Base-by-base conservation (phyloP, 2,113 vertebrate species). In the Motacilla alba region DNA sequence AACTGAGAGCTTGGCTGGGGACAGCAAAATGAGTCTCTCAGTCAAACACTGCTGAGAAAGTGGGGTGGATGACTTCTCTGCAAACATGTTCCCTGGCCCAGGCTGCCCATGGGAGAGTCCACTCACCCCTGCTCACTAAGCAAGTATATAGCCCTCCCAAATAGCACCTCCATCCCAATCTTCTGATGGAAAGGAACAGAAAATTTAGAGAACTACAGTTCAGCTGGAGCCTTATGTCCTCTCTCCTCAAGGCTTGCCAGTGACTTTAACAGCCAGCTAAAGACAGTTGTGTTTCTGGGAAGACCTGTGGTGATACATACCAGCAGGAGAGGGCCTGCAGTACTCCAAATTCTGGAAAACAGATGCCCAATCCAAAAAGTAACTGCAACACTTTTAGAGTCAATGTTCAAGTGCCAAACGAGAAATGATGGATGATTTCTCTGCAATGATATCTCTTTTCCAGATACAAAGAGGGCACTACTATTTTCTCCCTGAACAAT, bases 361-460 rank as follows among this genome's bases (percentile, higher is more conserved):
- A 83, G 49, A 83, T 13, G 6, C 14, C 31, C 37, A 68, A 53
- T 39, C 28, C 50, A 64, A 43, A 83, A 83, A 74, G 46, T 24
- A 83, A 21, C 50, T n/a, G 28, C 50, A 80, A 47, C 19, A 41
- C 6, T 89, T 76, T 41, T 5, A 1, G 27, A 91, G 24, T 13
- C 49, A 76, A 50, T 41, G 35, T 44, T 39, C 37, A 80, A 60
- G 41, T 41, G 28, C 27, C 37, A 77, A 24, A 35, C 50, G 12
- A 96, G 78, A 89, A 91, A 63, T 39, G 49, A 91, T 24, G 47
- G 53, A 53, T 69, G 24, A 73, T 56, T 83, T 63, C 21, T 23
- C 53, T 79, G 35, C 37, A 72, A 41, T 11, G 7, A 14, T 39
- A 28, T 33, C 33, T 87, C 33, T 93, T 91, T 95, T 87, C 37